Conservation (phyloP, 2,888 invertebrate genomes). For the Anarsia innoxiella region DNA sequence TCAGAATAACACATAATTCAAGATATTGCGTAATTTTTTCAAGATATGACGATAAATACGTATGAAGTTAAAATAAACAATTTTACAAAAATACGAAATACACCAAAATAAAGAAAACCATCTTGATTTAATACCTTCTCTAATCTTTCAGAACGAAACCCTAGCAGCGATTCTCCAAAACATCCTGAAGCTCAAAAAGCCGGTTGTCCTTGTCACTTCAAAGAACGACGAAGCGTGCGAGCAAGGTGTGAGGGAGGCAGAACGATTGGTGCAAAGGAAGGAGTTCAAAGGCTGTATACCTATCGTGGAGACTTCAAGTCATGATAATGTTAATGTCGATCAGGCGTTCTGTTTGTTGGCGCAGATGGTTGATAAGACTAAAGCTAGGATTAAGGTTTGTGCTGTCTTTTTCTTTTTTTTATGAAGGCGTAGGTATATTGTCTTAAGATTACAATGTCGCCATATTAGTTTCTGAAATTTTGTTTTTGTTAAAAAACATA, state of each 20-base stretch:
- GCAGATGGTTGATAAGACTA: conserved; percentile 93
- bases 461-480: no score
- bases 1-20: no score
- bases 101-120: no score
- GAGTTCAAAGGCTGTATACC: conserved; percentile 93
- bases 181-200: conserved; percentile 94
- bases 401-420: background rate
- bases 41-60: no score
- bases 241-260: conserved; percentile 90
- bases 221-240: conserved; percentile 97
- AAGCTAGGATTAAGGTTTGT: conserved; percentile 78
- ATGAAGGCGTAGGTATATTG: no score
- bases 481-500: no score
- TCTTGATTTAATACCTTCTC: no score
- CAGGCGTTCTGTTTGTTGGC: conserved; percentile 92
- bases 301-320: conserved; percentile 95
- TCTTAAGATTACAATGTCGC: no score
- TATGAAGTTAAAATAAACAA: no score
- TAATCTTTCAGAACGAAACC: conserved; percentile 76
- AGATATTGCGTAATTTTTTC: no score
- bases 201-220: conserved; percentile 94
- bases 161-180: conserved; percentile 89
- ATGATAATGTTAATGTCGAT: conserved; percentile 97
- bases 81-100: no score
- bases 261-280: conserved; percentile 88